Evolutionary conservation across 2,113 vertebrate species (phyloP), one percentile per base, ranked within the genome.

Genomic region (Saguinus imperator): DNA sequence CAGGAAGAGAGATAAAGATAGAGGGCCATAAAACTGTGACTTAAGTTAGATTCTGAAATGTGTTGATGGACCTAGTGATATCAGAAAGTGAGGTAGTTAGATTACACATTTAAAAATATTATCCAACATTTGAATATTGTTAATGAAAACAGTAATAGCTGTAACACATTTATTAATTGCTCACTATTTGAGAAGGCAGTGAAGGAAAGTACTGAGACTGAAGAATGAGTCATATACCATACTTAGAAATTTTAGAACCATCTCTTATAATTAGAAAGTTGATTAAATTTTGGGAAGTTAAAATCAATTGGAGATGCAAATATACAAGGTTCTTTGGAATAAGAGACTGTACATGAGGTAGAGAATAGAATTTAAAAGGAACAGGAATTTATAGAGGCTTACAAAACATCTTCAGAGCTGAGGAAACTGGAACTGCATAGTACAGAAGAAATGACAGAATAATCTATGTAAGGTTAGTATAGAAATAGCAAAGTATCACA

Each of bases 311-410:
- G 35, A 86, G 35, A 95, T 77, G 29, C 4, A 97, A 87, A 86
- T 87, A 93, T 40, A 18, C 40, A 68, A 76, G 14, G 40, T 58
- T 93, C 18, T 90, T 94, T 89, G 43, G 43, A 91, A 48, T 86
- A 85, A 45, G 64, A 92, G n/a, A 88, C 8, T 57, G 21, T 55
- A 95, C 2, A 66, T 8, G 43, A 32, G 50, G 27, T 43, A 95
- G 40, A 85, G 20, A 91, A 94, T 11, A 87, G n/a, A 94, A 94
- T 91, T 66, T 93, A 84, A 90, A 84, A 37, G 72, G 57, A 23
- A 85, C 5, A 79, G 25, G 50, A 48, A 95, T 88, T 72, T 91
- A 89, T 7, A 87, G 14, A 45, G 45, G 29, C 45, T 82, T 88
- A 57, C 6, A 68, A 87, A 96, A 96, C 4, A 89, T 45, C 64